Evolutionary conservation across 2,113 vertebrate genomes (phyloP).

Genomic region (Nasalis larvatus): DNA sequence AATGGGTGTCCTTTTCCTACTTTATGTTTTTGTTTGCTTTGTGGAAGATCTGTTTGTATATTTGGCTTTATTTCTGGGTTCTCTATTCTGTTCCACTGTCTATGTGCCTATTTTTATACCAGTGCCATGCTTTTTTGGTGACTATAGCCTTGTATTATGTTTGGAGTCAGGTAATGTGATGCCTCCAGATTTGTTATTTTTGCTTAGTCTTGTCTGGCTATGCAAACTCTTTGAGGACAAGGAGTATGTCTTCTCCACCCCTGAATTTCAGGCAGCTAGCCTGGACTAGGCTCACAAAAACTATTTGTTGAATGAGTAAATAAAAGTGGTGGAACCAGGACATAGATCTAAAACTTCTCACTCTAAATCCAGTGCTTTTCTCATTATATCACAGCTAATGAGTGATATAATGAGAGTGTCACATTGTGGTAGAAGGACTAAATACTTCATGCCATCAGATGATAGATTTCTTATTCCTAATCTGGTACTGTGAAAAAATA

Average conservation of each 20-base stretch:
- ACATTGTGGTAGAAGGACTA: not conserved
- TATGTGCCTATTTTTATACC: too few relatives aligned
- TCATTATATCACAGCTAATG: not conserved
- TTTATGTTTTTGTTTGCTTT: too few relatives aligned
- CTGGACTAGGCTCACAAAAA: not conserved
- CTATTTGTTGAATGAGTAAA: not conserved
- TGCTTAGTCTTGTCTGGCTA: too few relatives aligned
- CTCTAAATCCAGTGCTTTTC: not conserved
- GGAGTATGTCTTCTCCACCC: not conserved
- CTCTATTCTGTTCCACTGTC: not conserved
- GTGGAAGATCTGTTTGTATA: too few relatives aligned
- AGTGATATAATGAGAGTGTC: not conserved
- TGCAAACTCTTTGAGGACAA: not conserved
- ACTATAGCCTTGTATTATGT: too few relatives aligned
- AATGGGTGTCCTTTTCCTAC: too few relatives aligned
- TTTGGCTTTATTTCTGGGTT: too few relatives aligned
- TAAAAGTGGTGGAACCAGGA: not conserved
- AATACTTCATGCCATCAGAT: not conserved
- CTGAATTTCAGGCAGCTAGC: not conserved
- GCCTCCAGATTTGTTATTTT: too few relatives aligned
- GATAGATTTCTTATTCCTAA: not conserved
- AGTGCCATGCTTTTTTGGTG: too few relatives aligned
- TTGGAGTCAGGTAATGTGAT: too few relatives aligned
- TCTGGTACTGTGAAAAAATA: not conserved
- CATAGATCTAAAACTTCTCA: not conserved